Base-by-base conservation (phyloP, 2,113 vertebrate species). In the Proterorhinus semilunaris region DNA sequence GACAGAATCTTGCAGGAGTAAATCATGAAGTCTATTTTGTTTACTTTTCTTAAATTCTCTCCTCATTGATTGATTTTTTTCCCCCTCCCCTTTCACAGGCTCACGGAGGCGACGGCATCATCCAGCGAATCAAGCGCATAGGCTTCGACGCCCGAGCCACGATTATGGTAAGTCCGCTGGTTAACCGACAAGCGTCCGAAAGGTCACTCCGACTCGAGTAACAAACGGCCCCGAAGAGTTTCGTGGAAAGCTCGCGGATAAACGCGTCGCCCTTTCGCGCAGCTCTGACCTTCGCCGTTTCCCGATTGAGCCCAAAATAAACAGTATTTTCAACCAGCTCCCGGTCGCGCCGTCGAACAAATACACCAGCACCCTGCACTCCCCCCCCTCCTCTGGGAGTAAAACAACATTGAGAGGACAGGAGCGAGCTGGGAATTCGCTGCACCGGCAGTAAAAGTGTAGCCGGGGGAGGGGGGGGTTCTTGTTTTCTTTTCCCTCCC, bases 31-130 rank as follows among this genome's bases (percentile, higher is more conserved):
- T 17, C 1, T 53, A 17, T 17, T 9, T 10, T 53, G 16, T 50
- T 10, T 5, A 6, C 11, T 12, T 3, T 50, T 15, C 15, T 50
- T 13, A 13, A 15, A 15, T 50, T 15, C 3, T 15, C 3, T 36
- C 27, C 27, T 36, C 4, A 36, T 36, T 27, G 53, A 55, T 55
- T 55, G 53, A 55, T 27, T n/a, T n/a, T n/a, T n/a, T n/a, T n/a
- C n/a, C n/a, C n/a, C n/a, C n/a, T n/a, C n/a, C n/a, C 27, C 83
- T 74, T 47, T 65, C 81, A 76, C 91, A 99, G 97, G 95, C 95
- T n/a, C 92, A 96, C 27, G 98, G 98, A 86, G 98, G 98, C 65
- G 97, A 99, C 72, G 95, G 97, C 82, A 76, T 98, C 88, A 89
- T 95, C 68, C 96, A 99, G 73, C 93, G 96, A 85, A 82, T 99